These are phyloP conservation scores for Lasioglossum baleicum DNA, from an alignment of 1,140 invertebrate genomes.

Conservation along the genomic window DNA sequence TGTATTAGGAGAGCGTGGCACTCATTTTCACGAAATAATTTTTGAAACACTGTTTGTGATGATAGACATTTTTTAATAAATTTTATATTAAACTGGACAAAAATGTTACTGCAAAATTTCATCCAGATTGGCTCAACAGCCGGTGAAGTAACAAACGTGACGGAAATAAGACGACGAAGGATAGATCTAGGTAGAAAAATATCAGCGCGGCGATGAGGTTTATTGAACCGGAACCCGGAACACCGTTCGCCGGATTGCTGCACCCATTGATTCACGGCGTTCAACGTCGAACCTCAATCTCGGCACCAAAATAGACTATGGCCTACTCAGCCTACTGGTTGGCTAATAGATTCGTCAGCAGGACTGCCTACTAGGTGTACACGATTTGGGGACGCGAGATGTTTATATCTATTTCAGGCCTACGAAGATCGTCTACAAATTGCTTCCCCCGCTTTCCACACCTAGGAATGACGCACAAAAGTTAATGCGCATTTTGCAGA, in stretches of 20 bases:
- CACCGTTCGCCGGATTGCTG: not conserved
- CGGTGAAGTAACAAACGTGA: not conserved
- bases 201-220: not conserved
- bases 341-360: not conserved
- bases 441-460: not conserved
- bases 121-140: too few relatives aligned
- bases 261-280: not conserved
- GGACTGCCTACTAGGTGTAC: not conserved
- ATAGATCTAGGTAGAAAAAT: not conserved
- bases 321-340: not conserved
- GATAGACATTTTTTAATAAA: too few relatives aligned
- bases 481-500: not conserved
- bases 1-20: too few relatives aligned
- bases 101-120: too few relatives aligned
- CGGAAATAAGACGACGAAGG: not conserved
- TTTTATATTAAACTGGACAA: too few relatives aligned
- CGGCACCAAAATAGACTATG: not conserved
- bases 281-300: not conserved
- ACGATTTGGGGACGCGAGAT: not conserved
- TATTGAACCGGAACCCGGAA: conserved; percentile 10
- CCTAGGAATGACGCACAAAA: not conserved
- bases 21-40: too few relatives aligned
- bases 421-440: not conserved
- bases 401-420: conserved; percentile 1
- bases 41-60: too few relatives aligned